phyloP scores from a whole-genome alignment of 2,888 invertebrate genomes.

The Melitaea athalia region DNA sequence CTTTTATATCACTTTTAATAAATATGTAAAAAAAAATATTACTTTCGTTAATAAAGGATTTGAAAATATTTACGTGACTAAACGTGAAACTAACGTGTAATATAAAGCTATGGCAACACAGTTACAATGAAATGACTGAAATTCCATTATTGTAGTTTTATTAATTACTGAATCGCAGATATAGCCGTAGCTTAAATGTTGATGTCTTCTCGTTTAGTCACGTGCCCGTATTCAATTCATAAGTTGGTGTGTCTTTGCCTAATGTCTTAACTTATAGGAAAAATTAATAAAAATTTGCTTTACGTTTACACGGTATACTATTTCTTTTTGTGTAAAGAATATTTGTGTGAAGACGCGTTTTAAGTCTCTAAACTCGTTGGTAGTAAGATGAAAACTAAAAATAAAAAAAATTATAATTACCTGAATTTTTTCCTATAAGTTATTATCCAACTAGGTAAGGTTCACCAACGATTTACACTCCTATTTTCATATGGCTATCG shows the following conservation, averaged over 20 bases:
- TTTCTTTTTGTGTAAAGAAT: too few relatives aligned
- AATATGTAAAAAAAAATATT: conserved; percentile 32
- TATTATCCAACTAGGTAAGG: neutral
- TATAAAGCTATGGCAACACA: neutral
- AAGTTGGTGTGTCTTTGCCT: neutral
- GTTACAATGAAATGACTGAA: neutral
- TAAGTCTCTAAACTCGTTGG: too few relatives aligned
- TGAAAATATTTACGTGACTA: neutral
- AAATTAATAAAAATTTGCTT: too few relatives aligned
- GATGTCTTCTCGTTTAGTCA: neutral
- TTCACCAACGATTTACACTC: neutral
- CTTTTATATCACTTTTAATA: conserved; percentile 54
- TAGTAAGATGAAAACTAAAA: too few relatives aligned
- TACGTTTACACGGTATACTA: too few relatives aligned
- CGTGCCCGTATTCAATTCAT: neutral
- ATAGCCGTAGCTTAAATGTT: neutral
- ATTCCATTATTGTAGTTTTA: neutral
- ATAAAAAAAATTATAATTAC: neutral
- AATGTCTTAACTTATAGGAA: conserved; percentile 10
- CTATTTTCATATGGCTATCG: conserved; percentile 31
- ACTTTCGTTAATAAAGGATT: conserved; percentile 2
- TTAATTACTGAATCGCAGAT: neutral
- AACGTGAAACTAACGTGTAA: neutral
- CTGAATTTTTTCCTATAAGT: conserved; percentile 6
- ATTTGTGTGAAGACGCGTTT: too few relatives aligned